phyloP scores from a whole-genome alignment of 2,797 vertebrate species.

The Delichon dasypus region DNA sequence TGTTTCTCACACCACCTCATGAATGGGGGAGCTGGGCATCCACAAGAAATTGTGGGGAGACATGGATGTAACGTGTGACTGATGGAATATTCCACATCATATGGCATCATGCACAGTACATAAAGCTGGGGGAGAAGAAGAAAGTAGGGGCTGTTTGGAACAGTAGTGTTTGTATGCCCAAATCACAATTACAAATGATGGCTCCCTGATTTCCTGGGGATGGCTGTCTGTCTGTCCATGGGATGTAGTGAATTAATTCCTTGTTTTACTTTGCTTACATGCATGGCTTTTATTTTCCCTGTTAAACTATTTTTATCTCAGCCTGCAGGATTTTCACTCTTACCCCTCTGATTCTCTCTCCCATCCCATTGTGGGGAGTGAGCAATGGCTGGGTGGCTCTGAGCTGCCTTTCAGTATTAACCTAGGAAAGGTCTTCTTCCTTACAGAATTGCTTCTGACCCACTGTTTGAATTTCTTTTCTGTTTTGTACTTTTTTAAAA shows the following conservation, averaged over 20 bases:
- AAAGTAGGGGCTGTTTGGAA: rapidly evolving
- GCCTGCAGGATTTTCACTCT: rapidly evolving
- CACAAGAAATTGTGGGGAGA: neutral
- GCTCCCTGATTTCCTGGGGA: neutral
- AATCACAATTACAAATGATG: rapidly evolving
- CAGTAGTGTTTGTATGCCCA: neutral
- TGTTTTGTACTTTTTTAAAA: neutral
- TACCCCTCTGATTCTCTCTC: neutral
- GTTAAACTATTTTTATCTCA: neutral
- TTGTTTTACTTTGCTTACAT: neutral
- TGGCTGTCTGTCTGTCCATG: neutral
- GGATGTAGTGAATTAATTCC: neutral
- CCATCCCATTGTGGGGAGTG: rapidly evolving
- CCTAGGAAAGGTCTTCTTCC: neutral
- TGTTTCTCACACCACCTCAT: neutral
- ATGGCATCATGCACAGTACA: rapidly evolving
- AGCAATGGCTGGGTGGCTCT: rapidly evolving
- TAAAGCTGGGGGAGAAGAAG: neutral
- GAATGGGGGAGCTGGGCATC: rapidly evolving
- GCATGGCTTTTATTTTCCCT: neutral
- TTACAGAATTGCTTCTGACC: neutral
- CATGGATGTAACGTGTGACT: neutral
- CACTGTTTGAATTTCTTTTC: neutral
- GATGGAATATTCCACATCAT: neutral
- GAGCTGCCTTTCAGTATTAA: neutral